Base-by-base conservation (phyloP, 2,797 vertebrate species). In the Chrysocyon brachyurus region DNA sequence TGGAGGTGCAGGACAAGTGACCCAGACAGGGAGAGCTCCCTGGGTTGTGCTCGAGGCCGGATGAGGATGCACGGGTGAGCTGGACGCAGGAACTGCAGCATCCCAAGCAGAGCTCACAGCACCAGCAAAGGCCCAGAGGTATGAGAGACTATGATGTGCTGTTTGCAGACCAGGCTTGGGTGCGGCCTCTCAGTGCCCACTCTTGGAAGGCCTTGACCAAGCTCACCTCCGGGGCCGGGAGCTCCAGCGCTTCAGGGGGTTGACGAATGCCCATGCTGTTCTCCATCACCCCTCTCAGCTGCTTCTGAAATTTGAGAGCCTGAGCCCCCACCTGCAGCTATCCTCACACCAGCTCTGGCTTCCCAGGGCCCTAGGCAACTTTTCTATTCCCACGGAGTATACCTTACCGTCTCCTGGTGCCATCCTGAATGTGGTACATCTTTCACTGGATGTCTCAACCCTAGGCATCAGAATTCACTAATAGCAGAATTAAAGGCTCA, bases 1-100 rank as follows among this genome's bases (percentile, higher is more conserved):
- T 1, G 4, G 46, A 52, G 56, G 33, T 17, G 2, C 15, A 19
- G 73, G 56, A 36, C 79, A 15, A 66, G 16, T 1, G 3, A 21
- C 16, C 40, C 2, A 57, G 63, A 28, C 11, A n/a, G n/a, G 36
- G 49, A 26, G 24, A 15, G 21, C 57, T 28, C 5, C 64, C 5
- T 52, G 7, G 22, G 5, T 12, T 52, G 54, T n/a, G 5, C 8
- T 0, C 0, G 5, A 33, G 17, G 28, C 4, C 12, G 16, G 24
- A n/a, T n/a, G 26, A 78, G 75, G 16, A 16, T 8, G 4, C 40
- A 21, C 3, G 31, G 8, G 8, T 2, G 10, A 66, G 5, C 11
- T 40, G 26, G 31, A 66, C 19, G 59, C 36, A 33, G 40, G 33
- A 24, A 40, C 14, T 10, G 40, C 12, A 72, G 31, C 6, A 46